Evolutionary conservation across 1,140 invertebrate species (phyloP), one percentile per base, ranked within the genome.

Genomic region (Phymorhynchus buccinoides): DNA sequence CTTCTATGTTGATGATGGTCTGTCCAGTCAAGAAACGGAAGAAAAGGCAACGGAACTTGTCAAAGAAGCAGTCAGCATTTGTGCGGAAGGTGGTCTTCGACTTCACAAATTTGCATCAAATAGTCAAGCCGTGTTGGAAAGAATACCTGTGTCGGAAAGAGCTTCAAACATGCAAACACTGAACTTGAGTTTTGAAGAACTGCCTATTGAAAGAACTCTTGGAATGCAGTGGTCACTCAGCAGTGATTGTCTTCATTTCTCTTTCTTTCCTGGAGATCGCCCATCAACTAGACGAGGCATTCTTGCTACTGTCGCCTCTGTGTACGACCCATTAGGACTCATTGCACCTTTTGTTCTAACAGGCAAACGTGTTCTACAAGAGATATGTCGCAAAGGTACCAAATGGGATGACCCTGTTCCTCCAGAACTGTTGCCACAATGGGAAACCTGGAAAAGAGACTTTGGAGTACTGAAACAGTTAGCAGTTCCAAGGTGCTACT

Each of bases 1-100:
- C 66, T 88, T 88, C 39, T 89, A 89, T 48, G 87, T 89, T 1
- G 88, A 89, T 35, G 88, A 89, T 86, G 85, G 84, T 0, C 32
- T 88, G 27, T 81, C 75, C 1, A 83, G 68, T 14, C 80, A 86
- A 22, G 68, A 75, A 27, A 78, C 84, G 0, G 84, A 85, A 79
- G 18, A 39, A 22, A 87, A 86, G 42, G 86, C 86, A 27, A 84
- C 78, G 14, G 18, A 62, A 7, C 83, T 87, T 6, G 35, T 84
- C 52, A 32, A 27, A 16, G 84, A 84, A 22, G 22, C 73, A 3
- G 71, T 56, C 44, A 0, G n/a, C 1, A 7, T 86, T 1, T 88
- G 87, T 71, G 22, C 48, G 37, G 84, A 84, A 30, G 86, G 84
- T 16, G 84, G 86, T 39, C 66, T 89, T 48, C 62, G 84, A 27